phyloP scores from a whole-genome alignment of 2,113 vertebrate genomes.

The Tauraco erythrolophus region DNA sequence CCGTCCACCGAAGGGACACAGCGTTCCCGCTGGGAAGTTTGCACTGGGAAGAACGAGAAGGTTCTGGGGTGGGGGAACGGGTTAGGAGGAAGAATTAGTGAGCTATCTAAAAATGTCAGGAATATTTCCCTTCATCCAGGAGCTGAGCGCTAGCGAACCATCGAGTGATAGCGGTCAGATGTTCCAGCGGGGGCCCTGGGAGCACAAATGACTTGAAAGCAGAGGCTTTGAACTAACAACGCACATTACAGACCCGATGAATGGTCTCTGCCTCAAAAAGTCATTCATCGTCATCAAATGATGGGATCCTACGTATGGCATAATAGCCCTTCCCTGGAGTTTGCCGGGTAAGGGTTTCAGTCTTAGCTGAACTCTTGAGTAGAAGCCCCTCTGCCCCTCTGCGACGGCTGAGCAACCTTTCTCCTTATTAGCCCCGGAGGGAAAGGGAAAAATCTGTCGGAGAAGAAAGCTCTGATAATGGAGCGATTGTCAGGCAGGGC shows the following conservation, averaged over 20 bases:
- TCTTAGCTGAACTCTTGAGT: neutral
- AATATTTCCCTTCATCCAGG: neutral
- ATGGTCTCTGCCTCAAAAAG: conserved; percentile 37
- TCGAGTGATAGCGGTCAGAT: neutral
- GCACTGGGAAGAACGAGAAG: neutral
- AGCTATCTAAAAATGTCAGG: too few species aligned
- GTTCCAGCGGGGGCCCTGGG: neutral
- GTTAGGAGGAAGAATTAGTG: neutral
- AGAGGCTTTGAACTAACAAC: neutral
- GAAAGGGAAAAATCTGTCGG: neutral
- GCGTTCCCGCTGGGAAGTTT: accelerated
- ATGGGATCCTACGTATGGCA: neutral
- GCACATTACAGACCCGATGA: neutral
- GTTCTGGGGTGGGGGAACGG: neutral
- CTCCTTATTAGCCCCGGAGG: conserved; percentile 36
- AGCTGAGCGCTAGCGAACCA: neutral
- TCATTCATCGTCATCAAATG: conserved; percentile 9
- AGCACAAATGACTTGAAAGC: conserved; percentile 21
- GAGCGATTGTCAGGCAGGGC: conserved; percentile 58
- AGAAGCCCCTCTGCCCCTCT: neutral
- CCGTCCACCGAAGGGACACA: accelerated
- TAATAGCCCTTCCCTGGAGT: conserved; percentile 9
- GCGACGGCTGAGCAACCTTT: neutral
- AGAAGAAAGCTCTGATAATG: conserved; percentile 47
- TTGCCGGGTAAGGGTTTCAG: neutral